These are phyloP conservation scores for Alosa alosa DNA, from an alignment of 2,113 vertebrate genomes.

Conservation along the genomic window DNA sequence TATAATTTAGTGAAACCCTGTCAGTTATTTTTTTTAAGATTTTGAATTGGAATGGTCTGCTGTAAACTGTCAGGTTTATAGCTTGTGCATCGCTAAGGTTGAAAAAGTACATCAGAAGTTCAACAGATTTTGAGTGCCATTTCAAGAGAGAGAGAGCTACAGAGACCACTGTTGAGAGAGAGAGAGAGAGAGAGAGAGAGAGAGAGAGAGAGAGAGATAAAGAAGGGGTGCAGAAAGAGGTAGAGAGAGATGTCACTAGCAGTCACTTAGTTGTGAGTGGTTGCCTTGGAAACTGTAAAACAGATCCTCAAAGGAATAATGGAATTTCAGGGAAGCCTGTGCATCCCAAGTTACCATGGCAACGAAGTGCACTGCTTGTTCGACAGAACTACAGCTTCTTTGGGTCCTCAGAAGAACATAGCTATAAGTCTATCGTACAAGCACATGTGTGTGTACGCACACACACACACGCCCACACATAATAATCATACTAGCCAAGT, in stretches of 20 bases:
- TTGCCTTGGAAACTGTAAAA: constrained; percentile 56
- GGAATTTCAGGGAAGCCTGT: constrained; percentile 56
- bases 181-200: constrained; percentile 19
- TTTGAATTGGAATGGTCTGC: neutral
- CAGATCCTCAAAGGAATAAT: constrained; percentile 48
- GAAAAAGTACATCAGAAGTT: neutral
- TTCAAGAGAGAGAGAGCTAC: constrained; percentile 18
- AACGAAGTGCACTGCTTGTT: constrained; percentile 52
- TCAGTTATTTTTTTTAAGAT: too few relatives aligned
- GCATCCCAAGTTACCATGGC: constrained; percentile 52
- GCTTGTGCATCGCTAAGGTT: neutral
- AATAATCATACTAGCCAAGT: constrained; percentile 44
- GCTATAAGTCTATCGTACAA: neutral
- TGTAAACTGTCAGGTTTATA: neutral
- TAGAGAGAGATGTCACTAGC: constrained; percentile 29
- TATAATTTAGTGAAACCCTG: neutral
- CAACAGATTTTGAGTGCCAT: neutral
- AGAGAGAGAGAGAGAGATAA: constrained; percentile 16
- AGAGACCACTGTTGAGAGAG: neutral
- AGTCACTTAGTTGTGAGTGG: constrained; percentile 50
- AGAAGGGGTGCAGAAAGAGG: constrained; percentile 17
- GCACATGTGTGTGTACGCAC: constrained; percentile 8
- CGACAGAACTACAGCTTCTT: constrained; percentile 37
- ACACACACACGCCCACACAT: constrained; percentile 39
- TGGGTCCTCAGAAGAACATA: constrained; percentile 36